These are phyloP conservation scores for Onychomys leucogaster DNA, from an alignment of 2,797 vertebrate genomes.

Conservation along the genomic window DNA sequence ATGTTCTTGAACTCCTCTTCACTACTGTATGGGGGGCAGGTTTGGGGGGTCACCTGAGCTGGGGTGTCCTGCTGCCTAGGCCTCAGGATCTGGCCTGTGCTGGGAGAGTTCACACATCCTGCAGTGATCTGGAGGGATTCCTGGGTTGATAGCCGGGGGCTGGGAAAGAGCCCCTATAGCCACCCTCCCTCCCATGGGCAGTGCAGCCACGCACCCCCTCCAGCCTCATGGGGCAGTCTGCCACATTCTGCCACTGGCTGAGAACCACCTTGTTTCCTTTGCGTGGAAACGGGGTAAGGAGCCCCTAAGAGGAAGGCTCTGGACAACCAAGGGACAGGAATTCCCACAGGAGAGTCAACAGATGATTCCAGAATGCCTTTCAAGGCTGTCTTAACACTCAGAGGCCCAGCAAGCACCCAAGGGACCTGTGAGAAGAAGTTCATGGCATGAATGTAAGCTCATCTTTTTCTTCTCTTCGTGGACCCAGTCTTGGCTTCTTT, in stretches of 20 bases:
- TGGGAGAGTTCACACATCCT: not conserved
- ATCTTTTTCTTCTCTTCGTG: not conserved
- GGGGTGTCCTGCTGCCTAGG: not conserved
- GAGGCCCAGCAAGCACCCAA: not conserved
- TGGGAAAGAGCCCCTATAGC: not conserved
- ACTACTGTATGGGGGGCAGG: not conserved
- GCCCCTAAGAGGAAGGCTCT: not conserved
- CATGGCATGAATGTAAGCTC: not conserved
- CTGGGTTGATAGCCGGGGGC: not conserved
- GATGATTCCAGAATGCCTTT: not conserved
- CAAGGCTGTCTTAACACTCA: not conserved
- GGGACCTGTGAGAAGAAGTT: not conserved
- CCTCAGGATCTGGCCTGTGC: too few species aligned
- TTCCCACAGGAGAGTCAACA: not conserved
- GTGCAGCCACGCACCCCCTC: not conserved
- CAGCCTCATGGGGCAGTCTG: not conserved
- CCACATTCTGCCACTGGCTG: not conserved
- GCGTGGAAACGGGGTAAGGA: not conserved
- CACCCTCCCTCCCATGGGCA: not conserved
- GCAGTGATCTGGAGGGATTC: not conserved
- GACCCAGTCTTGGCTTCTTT: not conserved
- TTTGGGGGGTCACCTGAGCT: not conserved
- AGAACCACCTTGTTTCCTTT: not conserved
- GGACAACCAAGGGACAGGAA: not conserved
- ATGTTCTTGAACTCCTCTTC: not conserved